These are phyloP conservation scores for Nothobranchius kuhntae DNA, from an alignment of 2,113 vertebrate species.

Conservation along the genomic window DNA sequence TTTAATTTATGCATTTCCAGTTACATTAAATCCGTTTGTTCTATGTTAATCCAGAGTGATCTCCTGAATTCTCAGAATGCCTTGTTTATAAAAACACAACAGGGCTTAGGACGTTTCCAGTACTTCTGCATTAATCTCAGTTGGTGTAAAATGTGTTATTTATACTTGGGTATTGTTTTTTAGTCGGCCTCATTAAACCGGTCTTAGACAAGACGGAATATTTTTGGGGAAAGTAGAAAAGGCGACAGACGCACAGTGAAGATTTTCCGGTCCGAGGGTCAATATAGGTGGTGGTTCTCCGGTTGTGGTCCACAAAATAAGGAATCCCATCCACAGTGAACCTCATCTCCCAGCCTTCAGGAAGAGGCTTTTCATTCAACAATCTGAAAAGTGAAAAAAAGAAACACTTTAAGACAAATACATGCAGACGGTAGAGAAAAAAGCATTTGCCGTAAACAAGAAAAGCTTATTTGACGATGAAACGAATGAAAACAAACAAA, in stretches of 20 bases:
- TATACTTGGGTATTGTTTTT: not conserved
- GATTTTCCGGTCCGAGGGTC: slow-evolving; percentile 98
- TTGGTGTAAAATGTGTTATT: too few relatives aligned
- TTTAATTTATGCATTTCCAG: not conserved
- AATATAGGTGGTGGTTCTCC: slow-evolving; percentile 95
- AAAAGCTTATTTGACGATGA: not conserved
- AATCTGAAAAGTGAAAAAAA: slow-evolving; percentile 73
- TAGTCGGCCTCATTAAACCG: not conserved
- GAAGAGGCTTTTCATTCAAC: slow-evolving; percentile 95
- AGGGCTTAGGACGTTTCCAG: not conserved
- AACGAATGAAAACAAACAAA: slow-evolving; percentile 65
- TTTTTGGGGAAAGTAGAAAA: not conserved
- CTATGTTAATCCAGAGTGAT: not conserved
- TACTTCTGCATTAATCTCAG: not conserved
- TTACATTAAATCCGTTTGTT: not conserved
- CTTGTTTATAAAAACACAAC: not conserved
- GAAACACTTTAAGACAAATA: not conserved
- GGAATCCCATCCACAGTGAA: slow-evolving; percentile 98
- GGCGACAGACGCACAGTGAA: slow-evolving; percentile 84
- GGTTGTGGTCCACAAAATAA: slow-evolving; percentile 98
- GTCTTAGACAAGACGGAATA: not conserved
- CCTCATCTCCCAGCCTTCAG: slow-evolving; percentile 99
- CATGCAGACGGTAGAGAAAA: not conserved
- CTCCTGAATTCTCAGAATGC: too few relatives aligned
- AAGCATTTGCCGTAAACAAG: fast-evolving